These are phyloP conservation scores for Meda fulgida DNA, from an alignment of 2,797 vertebrate genomes.

Conservation along the genomic window DNA sequence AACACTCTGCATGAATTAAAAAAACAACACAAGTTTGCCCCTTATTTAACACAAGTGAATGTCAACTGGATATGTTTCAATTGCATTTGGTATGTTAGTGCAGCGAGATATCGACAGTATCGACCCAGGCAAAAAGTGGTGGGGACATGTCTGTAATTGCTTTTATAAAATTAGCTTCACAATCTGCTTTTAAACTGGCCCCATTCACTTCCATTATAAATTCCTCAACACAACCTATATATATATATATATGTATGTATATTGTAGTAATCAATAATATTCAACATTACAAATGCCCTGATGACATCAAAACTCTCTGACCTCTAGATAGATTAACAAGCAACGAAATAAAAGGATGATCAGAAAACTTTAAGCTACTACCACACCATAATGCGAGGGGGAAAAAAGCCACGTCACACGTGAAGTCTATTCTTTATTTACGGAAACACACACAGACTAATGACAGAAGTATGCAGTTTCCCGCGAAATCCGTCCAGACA, in stretches of 20 bases:
- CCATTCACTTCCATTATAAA: background rate
- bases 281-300: background rate
- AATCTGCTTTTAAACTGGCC: background rate
- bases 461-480: background rate
- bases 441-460: background rate
- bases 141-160: background rate
- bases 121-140: too few relatives aligned
- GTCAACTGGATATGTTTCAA: too few relatives aligned
- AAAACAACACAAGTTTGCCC: too few relatives aligned
- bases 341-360: background rate
- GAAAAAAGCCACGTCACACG: background rate
- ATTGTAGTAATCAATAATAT: background rate
- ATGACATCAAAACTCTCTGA: background rate
- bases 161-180: background rate
- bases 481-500: background rate
- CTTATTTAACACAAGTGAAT: too few relatives aligned
- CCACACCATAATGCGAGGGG: background rate
- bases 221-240: background rate
- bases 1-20: too few relatives aligned
- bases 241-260: too few relatives aligned
- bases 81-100: too few relatives aligned
- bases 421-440: background rate
- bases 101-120: too few relatives aligned
- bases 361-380: background rate
- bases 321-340: background rate